These are phyloP conservation scores for Acromyrmex echinatior DNA, from an alignment of 1,140 invertebrate genomes.

Conservation along the genomic window DNA sequence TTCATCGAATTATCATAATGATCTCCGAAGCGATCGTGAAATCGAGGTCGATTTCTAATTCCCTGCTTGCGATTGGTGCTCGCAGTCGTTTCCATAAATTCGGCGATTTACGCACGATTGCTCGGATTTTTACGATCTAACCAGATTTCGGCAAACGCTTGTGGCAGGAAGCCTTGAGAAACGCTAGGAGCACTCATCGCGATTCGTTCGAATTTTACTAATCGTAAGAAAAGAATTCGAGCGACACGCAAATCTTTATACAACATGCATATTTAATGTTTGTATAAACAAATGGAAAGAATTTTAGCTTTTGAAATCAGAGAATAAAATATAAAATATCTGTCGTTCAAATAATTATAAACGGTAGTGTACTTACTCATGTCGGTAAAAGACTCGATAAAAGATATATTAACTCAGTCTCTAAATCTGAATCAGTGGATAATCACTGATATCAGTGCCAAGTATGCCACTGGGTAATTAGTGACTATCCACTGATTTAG, in stretches of 20 bases:
- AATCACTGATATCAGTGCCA: too few relatives aligned
- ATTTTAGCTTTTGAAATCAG: background rate
- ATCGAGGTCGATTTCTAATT: constrained; percentile 83
- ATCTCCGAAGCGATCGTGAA: constrained; percentile 64
- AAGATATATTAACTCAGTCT: too few relatives aligned
- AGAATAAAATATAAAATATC: too few relatives aligned
- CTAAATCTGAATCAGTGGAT: too few relatives aligned
- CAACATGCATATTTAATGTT: background rate
- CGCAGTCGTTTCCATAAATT: constrained; percentile 78
- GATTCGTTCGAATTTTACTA: constrained; percentile 60
- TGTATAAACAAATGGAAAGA: background rate
- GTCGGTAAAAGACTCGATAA: too few relatives aligned
- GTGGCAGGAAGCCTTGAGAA: constrained; percentile 36
- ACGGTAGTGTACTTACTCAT: too few relatives aligned
- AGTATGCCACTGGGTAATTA: too few relatives aligned
- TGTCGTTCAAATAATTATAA: too few relatives aligned
- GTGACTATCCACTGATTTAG: too few relatives aligned
- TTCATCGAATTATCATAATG: constrained; percentile 82
- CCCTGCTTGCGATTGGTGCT: constrained; percentile 63
- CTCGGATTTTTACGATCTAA: constrained; percentile 79
- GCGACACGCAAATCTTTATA: background rate
- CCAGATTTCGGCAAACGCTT: constrained; percentile 65
- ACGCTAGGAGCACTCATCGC: constrained; percentile 32
- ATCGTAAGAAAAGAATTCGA: constrained; percentile 36
- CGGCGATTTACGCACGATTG: constrained; percentile 78